Evolutionary conservation across 2,113 vertebrate species (phyloP), one percentile per base, ranked within the genome.

Genomic region (Amphiprion ocellaris): DNA sequence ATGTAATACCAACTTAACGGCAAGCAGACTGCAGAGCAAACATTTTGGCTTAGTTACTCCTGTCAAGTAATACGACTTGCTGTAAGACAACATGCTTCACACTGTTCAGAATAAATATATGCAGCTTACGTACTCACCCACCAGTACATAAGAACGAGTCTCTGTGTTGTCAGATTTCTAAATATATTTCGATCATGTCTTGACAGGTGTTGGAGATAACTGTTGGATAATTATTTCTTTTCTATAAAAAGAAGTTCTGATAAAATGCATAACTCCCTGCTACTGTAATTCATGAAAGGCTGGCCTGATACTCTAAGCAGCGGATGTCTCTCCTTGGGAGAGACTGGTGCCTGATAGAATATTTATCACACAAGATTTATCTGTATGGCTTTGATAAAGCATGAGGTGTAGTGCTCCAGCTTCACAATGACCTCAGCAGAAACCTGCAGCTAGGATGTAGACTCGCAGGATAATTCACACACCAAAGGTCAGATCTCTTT

Each of bases 321-420:
- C 49, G 63, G 69, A 75, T 33, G 60, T 49, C 54, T 83, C 54
- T 86, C 77, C 62, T 69, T 64, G 56, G 83, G 56, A 73, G 67
- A 82, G 59, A 61, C 77, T 30, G 59, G 67, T 17, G 44, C 39
- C 72, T 79, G 46, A 81, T 88, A 70, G 78, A 92, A 92, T 90
- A 93, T 93, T 91, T 84, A 93, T 86, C 83, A 81, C 30, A 30
- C 19, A 2, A 74, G 76, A 77, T 77, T 89, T 59, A 82, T 87
- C 79, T 89, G 62, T 76, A 47, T 78, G 72, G 62, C 82, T 79
- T 67, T 84, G 72, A 90, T 82, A 74, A 74, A 86, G 65, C 54
- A 61, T 55, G 59, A 67, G 53, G 28, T 58, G 24, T 58, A 76
- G 67, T 62, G 69, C 68, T 76, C 55, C 61, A 73, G 68, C 82